Conservation (phyloP, 2,113 vertebrate genomes). For the Notarius quadriscutis region DNA sequence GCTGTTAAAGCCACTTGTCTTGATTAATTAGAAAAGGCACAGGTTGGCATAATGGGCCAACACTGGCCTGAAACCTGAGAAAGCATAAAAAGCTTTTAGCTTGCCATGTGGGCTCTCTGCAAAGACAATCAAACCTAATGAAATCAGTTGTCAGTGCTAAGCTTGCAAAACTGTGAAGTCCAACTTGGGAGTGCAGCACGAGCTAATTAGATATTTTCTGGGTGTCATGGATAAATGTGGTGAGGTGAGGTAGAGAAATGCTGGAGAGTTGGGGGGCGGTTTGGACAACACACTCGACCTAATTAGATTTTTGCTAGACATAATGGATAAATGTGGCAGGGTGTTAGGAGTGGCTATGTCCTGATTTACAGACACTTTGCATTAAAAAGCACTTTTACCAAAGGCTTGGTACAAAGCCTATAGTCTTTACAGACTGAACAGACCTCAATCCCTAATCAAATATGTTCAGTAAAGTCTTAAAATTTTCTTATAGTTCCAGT, state of each 20-base stretch:
- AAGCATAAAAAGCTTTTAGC: conserved; percentile 81
- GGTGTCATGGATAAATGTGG: conserved; percentile 87
- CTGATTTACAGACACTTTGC: conserved; percentile 19
- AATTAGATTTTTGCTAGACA: conserved; percentile 29
- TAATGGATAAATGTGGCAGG: conserved; percentile 13
- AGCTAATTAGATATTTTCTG: conserved; percentile 88
- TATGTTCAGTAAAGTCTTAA: background rate
- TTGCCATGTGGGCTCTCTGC: conserved; percentile 78
- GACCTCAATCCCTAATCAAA: background rate
- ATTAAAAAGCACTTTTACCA: conserved; percentile 28
- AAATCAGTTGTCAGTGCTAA: conserved; percentile 92
- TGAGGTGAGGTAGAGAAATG: conserved; percentile 67
- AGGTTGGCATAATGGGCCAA: conserved; percentile 82
- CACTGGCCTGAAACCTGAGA: conserved; percentile 77
- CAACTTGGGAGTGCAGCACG: conserved; percentile 86
- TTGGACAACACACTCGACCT: conserved; percentile 35
- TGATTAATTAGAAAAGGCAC: conserved; percentile 84
- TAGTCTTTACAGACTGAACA: background rate
- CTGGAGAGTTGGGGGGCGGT: conserved; percentile 33
- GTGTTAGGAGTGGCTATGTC: background rate
- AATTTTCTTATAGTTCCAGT: background rate
- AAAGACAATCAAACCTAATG: conserved; percentile 87
- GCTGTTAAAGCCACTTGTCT: conserved; percentile 82
- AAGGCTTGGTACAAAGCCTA: background rate
- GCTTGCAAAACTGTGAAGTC: conserved; percentile 90